Evolutionary conservation across 2,888 invertebrate genomes (phyloP), one percentile per base, ranked within the genome.

Genomic region (Megalurothrips usitatus): DNA sequence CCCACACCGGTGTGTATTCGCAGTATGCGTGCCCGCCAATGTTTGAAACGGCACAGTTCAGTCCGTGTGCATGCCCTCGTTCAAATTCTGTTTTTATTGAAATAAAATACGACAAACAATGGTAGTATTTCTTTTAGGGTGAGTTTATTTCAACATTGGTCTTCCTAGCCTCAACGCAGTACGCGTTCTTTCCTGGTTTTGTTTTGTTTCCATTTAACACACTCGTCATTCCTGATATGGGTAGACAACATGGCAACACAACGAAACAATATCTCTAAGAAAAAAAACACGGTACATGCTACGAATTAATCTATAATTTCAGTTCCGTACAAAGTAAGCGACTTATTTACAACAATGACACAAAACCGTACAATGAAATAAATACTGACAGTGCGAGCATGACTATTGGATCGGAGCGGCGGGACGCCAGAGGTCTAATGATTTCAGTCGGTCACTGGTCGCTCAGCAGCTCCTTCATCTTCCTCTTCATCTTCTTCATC

Each of bases 401-500:
- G 6, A 1, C 17, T 17, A 4, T 17, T 58, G 14, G 6, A 0
- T 8, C 58, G 58, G 0, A 17, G 19, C 6, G 14, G 17, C 6
- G n/a, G 1, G 58, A 17, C n/a, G n/a, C n/a, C n/a, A n/a, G n/a
- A n/a, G n/a, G n/a, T n/a, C n/a, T n/a, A n/a, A n/a, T n/a, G n/a
- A n/a, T n/a, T n/a, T n/a, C n/a, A 6, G 17, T 8, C 58, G 17
- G 6, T 4, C n/a, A 6, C n/a, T 23, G 26, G 9, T 26, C 26
- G 68, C 68, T 75, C 23, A 75, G 68, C 12, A 75, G 26, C 68
- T 75, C 68, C 10, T 23, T 75, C 68, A 75, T 75, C 68, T 75
- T 75, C 68, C 10, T 75, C 68, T 75, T 75, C 23, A 75, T 75
- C 68, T 75, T 75, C 68, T 75, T 75, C 68, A 75, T 75, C 68